Conservation (phyloP, 1,140 invertebrate genomes). For the Philotrypesis tridentata region DNA sequence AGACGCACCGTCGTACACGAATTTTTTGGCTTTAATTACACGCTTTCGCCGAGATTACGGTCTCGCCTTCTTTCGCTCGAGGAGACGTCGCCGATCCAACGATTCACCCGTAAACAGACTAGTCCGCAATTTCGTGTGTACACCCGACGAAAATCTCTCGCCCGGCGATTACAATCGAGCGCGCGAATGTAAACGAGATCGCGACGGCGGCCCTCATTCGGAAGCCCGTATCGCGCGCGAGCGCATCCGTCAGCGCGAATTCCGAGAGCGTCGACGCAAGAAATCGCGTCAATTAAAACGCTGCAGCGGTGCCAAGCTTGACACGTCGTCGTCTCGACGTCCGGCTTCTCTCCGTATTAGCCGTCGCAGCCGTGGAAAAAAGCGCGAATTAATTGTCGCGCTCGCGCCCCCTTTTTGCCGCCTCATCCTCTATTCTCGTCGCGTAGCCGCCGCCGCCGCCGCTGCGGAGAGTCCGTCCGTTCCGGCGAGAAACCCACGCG, state of each 20-base stretch:
- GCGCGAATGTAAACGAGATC: not conserved
- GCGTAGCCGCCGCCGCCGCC: not conserved
- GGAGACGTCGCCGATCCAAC: no score
- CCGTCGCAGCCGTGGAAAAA: no score
- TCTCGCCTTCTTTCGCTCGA: no score
- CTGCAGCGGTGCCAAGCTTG: no score
- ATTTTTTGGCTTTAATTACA: no score
- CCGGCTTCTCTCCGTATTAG: not conserved
- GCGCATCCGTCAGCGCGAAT: not conserved
- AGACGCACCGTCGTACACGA: no score
- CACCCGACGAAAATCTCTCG: no score
- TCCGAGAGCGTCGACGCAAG: not conserved
- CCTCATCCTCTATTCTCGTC: not conserved
- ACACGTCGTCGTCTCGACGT: not conserved
- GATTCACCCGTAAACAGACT: no score
- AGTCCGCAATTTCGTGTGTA: no score
- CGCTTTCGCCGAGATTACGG: no score
- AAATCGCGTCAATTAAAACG: slow-evolving; percentile 1
- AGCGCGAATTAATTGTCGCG: slow-evolving; percentile 10
- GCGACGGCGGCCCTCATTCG: not conserved
- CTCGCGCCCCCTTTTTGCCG: not conserved
- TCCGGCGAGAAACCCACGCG: not conserved
- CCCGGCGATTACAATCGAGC: no score
- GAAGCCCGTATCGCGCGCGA: not conserved
- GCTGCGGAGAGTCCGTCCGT: not conserved